Conservation (phyloP, 2,888 invertebrate genomes). For the Agrilus mali region DNA sequence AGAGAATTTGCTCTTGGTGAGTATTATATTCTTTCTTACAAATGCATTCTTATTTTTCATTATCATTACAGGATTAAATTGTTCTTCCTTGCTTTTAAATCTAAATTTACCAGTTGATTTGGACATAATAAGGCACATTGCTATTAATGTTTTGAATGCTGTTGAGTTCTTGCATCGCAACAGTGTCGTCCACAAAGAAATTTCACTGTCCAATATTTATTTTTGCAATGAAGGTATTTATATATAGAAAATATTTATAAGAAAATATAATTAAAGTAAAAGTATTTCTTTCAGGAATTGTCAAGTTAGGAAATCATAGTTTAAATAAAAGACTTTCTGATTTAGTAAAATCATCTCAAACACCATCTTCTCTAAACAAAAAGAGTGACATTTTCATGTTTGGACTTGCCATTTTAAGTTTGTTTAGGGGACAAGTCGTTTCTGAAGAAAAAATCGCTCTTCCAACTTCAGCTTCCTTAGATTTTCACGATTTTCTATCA, state of each 20-base stretch:
- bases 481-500: conserved; percentile 43
- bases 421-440: conserved; percentile 43
- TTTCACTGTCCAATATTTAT: conserved; percentile 63
- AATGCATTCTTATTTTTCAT: background rate
- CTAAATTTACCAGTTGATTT: conserved; percentile 40
- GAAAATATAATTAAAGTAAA: background rate
- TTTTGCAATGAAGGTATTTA: conserved; percentile 26
- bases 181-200: conserved; percentile 70
- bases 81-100: conserved; percentile 37
- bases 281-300: conserved; percentile 30
- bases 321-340: conserved; percentile 55
- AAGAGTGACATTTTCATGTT: conserved; percentile 64
- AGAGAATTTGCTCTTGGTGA: conserved; percentile 53
- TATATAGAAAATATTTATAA: background rate
- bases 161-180: conserved; percentile 69
- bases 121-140: conserved; percentile 50
- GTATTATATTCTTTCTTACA: conserved; percentile 6
- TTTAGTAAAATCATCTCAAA: conserved; percentile 27
- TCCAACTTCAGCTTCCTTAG: conserved; percentile 43
- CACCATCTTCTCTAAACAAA: conserved; percentile 39
- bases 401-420: conserved; percentile 54
- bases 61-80: conserved; percentile 21
- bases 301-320: conserved; percentile 56
- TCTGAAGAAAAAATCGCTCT: conserved; percentile 42
- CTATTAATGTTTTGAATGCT: conserved; percentile 59